Conservation (phyloP, 2,797 vertebrate species). For the Crenuchus spilurus region DNA sequence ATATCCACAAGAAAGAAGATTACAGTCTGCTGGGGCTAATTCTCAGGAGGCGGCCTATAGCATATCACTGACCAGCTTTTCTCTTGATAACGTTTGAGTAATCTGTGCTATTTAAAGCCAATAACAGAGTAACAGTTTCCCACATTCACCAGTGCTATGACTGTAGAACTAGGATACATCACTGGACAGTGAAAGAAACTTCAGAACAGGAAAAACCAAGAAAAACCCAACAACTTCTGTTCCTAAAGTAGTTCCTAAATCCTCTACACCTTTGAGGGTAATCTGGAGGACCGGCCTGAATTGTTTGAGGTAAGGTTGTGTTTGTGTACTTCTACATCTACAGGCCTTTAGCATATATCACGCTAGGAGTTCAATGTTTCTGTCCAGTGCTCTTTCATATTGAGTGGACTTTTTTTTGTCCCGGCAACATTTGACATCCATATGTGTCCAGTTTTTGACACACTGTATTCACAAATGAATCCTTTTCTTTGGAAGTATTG, state of each 20-base stretch:
- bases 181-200: background rate
- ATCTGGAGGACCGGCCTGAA: background rate
- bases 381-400: too few relatives aligned
- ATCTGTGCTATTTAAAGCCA: background rate
- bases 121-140: too few relatives aligned
- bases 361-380: too few relatives aligned
- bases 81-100: background rate
- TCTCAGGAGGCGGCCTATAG: background rate
- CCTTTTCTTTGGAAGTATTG: too few relatives aligned
- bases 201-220: background rate
- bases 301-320: background rate
- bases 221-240: too few relatives aligned
- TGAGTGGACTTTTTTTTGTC: too few relatives aligned
- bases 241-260: background rate
- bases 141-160: background rate
- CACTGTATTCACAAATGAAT: too few relatives aligned
- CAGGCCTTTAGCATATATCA: too few relatives aligned
- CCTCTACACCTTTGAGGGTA: background rate
- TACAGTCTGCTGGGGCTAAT: background rate
- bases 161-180: background rate
- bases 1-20: conserved; percentile 7
- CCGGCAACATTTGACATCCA: too few relatives aligned
- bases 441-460: too few relatives aligned
- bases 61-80: background rate
- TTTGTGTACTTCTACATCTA: too few relatives aligned